Conservation (phyloP, 2,888 invertebrate species). For the Cephus sareptanus region DNA sequence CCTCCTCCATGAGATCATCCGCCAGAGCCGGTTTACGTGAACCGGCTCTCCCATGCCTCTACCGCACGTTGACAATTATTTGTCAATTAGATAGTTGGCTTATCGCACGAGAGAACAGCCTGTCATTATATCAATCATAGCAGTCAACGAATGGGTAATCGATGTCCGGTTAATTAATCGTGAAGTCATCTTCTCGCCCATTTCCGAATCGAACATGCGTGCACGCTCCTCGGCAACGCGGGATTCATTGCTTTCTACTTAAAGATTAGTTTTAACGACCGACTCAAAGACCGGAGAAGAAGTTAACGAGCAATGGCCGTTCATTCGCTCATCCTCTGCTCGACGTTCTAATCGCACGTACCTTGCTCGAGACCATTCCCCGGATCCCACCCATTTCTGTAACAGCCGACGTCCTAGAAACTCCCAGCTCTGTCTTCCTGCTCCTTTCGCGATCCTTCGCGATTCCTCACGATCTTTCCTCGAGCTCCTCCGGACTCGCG, state of each 20-base stretch:
- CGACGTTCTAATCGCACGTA: conserved; percentile 31
- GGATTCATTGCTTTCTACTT: conserved; percentile 32
- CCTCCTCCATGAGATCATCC: conserved; percentile 11
- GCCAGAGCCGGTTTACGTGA: neutral
- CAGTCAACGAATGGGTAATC: conserved; percentile 14
- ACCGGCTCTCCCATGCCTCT: neutral
- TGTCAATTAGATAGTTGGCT: conserved; percentile 14
- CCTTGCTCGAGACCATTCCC: neutral
- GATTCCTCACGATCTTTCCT: neutral
- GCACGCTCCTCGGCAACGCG: conserved; percentile 15
- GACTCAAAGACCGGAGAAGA: conserved; percentile 18
- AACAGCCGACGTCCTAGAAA: neutral
- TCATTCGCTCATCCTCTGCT: conserved; percentile 12
- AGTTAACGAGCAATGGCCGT: conserved; percentile 24
- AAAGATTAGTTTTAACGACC: conserved; percentile 30
- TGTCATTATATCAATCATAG: conserved; percentile 16
- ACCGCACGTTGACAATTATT: conserved; percentile 11
- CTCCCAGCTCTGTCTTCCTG: neutral
- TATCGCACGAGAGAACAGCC: conserved; percentile 13
- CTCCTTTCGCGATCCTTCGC: too few relatives aligned
- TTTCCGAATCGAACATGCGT: conserved; percentile 17
- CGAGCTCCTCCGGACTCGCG: neutral
- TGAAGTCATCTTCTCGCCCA: conserved; percentile 28
- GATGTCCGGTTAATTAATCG: conserved; percentile 33
- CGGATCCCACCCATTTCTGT: neutral